Conservation (phyloP, 2,113 vertebrate genomes). For the Xerus inauris region DNA sequence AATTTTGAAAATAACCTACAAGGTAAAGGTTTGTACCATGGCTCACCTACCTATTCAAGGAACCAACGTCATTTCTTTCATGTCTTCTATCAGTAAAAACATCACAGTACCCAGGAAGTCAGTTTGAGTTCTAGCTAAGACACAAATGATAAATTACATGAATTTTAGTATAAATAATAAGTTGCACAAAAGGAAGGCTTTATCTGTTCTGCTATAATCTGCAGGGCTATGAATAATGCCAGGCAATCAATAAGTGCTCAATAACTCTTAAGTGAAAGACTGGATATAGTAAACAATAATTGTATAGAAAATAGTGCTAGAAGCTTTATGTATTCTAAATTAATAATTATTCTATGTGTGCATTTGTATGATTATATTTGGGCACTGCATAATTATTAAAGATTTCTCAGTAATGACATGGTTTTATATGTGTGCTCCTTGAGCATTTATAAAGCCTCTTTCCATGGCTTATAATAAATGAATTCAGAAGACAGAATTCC, state of each 20-base stretch:
- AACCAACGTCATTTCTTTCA: background rate
- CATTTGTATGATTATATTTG: background rate
- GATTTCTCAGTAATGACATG: background rate
- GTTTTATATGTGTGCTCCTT: background rate
- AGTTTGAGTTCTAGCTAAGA: background rate
- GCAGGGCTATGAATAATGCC: background rate
- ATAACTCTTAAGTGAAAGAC: background rate
- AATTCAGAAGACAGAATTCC: slow-evolving; percentile 38
- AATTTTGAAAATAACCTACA: background rate
- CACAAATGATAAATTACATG: slow-evolving; percentile 24
- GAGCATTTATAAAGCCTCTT: slow-evolving; percentile 3
- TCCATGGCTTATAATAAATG: background rate
- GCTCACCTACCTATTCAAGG: background rate
- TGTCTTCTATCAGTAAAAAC: background rate
- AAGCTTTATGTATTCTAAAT: background rate
- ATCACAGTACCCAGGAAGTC: background rate
- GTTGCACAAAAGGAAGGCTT: background rate
- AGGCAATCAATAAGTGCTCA: background rate
- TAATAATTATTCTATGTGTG: background rate
- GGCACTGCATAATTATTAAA: background rate
- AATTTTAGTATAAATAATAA: slow-evolving; percentile 21
- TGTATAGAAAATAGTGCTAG: background rate
- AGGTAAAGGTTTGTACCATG: background rate
- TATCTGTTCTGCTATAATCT: background rate
- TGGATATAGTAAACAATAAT: background rate